A percentile compares a stretch with the other conserved stretches of the same genome.
Evolutionary conservation across 2,888 invertebrate genomes (phyloP).

Genomic region (Polydrusus pterygomalis): DNA sequence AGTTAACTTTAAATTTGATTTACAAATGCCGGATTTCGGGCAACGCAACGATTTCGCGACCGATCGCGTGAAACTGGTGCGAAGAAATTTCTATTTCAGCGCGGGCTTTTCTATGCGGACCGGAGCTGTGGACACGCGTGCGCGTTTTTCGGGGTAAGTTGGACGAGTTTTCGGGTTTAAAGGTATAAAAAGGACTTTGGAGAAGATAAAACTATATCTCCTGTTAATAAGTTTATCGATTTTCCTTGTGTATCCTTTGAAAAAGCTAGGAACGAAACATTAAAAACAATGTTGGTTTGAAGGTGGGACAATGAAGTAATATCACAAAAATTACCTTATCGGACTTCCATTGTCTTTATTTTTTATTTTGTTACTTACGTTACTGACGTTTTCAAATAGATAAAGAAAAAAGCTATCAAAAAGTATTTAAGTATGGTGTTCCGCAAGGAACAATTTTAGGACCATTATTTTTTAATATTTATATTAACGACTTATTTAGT

Average conservation of each 20-base stretch:
- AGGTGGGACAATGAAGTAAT: too few species aligned
- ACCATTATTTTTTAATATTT: too few species aligned
- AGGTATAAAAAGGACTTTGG: not conserved
- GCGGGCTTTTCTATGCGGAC: conserved; percentile 33
- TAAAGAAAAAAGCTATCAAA: too few species aligned
- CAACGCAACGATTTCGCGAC: conserved; percentile 28
- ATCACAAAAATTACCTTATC: too few species aligned
- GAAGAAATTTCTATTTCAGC: conserved; percentile 42
- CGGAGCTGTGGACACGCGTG: conserved; percentile 35
- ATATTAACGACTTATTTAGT: too few species aligned
- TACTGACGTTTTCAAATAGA: too few species aligned
- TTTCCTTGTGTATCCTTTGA: not conserved
- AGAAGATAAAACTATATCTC: conserved; percentile 8
- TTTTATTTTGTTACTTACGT: too few species aligned
- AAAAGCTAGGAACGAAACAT: too few species aligned
- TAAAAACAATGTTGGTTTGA: too few species aligned
- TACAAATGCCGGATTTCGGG: conserved; percentile 2
- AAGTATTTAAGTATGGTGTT: too few species aligned
- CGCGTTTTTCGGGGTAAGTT: conserved; percentile 36
- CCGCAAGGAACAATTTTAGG: too few species aligned
- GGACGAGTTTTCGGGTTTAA: conserved; percentile 27
- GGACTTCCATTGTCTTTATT: too few species aligned
- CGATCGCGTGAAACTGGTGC: conserved; percentile 46
- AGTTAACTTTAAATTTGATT: conserved; percentile 27
- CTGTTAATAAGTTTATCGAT: conserved; percentile 3